These are phyloP conservation scores for Sylvilagus floridanus DNA, from an alignment of 2,797 vertebrate species.

Conservation along the genomic window DNA sequence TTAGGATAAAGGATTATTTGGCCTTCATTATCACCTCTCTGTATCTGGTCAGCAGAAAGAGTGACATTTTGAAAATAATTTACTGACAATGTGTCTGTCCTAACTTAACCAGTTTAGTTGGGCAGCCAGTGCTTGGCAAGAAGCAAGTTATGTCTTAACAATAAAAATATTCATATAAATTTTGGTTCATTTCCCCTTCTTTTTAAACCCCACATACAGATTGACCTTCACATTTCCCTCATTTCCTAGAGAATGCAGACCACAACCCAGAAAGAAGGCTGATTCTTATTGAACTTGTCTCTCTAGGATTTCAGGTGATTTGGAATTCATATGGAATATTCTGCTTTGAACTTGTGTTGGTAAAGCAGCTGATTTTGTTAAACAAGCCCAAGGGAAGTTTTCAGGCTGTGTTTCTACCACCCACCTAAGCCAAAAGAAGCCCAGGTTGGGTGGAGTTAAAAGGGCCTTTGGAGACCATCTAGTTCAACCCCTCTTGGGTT, in stretches of 20 bases:
- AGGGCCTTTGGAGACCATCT: conserved; percentile 28
- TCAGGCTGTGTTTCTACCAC: background rate
- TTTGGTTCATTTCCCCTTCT: conserved; percentile 24
- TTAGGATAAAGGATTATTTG: background rate
- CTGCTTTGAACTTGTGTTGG: conserved; percentile 40
- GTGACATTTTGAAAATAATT: conserved; percentile 13
- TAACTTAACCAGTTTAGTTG: conserved; percentile 26
- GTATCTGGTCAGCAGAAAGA: conserved; percentile 51
- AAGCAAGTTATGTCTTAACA: conserved; percentile 30
- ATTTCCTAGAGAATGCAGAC: conserved; percentile 33
- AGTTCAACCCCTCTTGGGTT: background rate
- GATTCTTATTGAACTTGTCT: conserved; percentile 51
- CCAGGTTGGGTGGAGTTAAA: conserved; percentile 21
- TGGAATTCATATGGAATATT: conserved; percentile 40
- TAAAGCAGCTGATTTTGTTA: conserved; percentile 59
- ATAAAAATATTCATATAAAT: conserved; percentile 1
- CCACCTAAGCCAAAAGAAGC: conserved; percentile 26
- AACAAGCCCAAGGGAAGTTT: conserved; percentile 41
- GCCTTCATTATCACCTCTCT: conserved; percentile 6
- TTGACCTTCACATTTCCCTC: background rate
- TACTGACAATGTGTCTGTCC: background rate
- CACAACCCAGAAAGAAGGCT: conserved; percentile 4
- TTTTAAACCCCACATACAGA: background rate
- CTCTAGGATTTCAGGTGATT: conserved; percentile 31
- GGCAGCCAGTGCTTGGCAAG: background rate